Evolutionary conservation across 2,797 vertebrate species (phyloP).

Genomic region (Halcyon chelicuti): DNA sequence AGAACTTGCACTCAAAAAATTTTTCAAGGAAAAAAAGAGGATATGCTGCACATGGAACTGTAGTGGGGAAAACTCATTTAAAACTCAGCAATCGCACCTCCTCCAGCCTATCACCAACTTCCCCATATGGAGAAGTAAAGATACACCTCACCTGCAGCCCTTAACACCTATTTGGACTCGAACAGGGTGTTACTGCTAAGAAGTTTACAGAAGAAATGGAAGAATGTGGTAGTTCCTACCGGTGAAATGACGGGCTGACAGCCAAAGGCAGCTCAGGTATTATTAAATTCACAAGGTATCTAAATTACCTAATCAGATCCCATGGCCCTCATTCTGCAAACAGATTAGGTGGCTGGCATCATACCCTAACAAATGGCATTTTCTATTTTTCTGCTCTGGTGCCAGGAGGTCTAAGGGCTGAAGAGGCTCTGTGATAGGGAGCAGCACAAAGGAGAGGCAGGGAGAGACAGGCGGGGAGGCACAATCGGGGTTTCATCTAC

Average conservation of each 20-base stretch:
- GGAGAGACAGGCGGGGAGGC: conserved; percentile 68
- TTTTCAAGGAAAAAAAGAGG: neutral
- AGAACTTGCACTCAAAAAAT: neutral
- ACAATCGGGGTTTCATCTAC: conserved; percentile 76
- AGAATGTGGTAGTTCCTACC: neutral
- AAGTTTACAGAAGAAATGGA: neutral
- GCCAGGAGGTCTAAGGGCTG: conserved; percentile 81
- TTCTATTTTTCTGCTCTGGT: conserved; percentile 71
- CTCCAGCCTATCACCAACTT: neutral
- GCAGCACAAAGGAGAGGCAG: conserved; percentile 60
- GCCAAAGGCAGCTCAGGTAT: conserved; percentile 51
- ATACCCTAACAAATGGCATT: conserved; percentile 69
- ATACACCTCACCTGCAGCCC: neutral
- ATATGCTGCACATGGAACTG: neutral
- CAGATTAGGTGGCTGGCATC: conserved; percentile 78
- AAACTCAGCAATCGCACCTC: neutral
- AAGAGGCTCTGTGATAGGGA: conserved; percentile 46
- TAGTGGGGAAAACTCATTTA: neutral
- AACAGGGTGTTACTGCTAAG: neutral
- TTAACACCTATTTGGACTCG: neutral
- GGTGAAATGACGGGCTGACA: neutral
- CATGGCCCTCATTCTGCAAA: conserved; percentile 58
- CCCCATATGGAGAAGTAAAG: neutral
- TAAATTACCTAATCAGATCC: conserved; percentile 66
- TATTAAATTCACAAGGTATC: conserved; percentile 58